These are phyloP conservation scores for Acrocephalus kingi DNA, from an alignment of 2,113 vertebrate species.

Conservation along the genomic window DNA sequence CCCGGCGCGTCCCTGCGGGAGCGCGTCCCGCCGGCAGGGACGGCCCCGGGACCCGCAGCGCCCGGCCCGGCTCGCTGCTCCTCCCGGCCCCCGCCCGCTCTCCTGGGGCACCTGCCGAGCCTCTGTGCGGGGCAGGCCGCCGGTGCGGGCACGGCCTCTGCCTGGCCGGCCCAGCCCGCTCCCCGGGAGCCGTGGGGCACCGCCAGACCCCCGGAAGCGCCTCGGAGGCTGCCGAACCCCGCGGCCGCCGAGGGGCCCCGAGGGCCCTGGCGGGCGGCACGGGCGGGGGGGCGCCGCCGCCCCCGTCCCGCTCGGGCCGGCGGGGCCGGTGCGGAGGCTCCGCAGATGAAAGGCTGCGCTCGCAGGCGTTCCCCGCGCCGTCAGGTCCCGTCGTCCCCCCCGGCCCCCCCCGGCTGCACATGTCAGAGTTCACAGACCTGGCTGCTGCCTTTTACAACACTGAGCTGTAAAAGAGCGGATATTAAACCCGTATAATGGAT, in stretches of 20 bases:
- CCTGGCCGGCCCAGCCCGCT: neutral
- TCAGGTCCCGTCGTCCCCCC: neutral
- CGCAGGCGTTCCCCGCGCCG: neutral
- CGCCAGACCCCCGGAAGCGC: neutral
- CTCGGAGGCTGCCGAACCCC: neutral
- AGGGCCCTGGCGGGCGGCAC: neutral
- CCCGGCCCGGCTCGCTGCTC: neutral
- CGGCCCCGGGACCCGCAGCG: neutral
- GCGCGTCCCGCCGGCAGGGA: neutral
- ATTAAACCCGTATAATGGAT: conserved; percentile 65
- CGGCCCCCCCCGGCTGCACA: neutral
- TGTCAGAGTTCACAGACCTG: conserved; percentile 67
- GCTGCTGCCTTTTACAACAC: conserved; percentile 54
- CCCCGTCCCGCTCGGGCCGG: neutral
- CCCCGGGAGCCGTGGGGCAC: neutral
- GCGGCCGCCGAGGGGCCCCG: neutral
- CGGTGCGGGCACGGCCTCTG: neutral
- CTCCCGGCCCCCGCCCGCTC: neutral
- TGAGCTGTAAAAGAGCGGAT: conserved; percentile 65
- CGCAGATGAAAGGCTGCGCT: conserved; percentile 43
- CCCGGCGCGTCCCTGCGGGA: neutral
- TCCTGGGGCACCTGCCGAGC: neutral
- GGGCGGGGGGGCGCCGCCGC: neutral
- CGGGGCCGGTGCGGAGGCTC: neutral
- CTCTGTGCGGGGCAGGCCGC: neutral